Evolutionary conservation across 1,140 invertebrate species (phyloP).

Genomic region (Calephelis virginiensis): DNA sequence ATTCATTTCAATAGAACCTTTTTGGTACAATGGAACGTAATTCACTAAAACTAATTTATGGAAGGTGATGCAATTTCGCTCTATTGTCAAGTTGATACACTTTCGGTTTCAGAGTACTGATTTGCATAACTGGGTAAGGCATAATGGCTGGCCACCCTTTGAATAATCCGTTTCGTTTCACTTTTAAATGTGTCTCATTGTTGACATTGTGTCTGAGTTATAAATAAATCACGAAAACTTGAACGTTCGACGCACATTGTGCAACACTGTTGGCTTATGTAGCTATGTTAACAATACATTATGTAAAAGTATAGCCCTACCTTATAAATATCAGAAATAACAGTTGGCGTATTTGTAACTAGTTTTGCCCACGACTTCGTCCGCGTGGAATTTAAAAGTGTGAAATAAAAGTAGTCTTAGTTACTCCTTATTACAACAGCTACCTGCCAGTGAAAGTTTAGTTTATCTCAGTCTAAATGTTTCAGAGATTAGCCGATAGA

Average conservation of each 20-base stretch:
- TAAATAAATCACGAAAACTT: conserved; percentile 74
- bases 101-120: conserved; percentile 75
- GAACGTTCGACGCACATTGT: conserved; percentile 51
- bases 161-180: conserved; percentile 72
- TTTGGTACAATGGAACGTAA: conserved; percentile 54
- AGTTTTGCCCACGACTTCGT: too few species aligned
- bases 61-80: conserved; percentile 55
- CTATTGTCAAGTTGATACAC: conserved; percentile 50
- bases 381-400: too few species aligned
- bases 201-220: conserved; percentile 69
- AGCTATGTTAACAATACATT: conserved; percentile 21
- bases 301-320: too few species aligned
- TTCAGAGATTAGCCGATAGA: too few species aligned
- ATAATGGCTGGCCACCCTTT: conserved; percentile 68
- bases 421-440: too few species aligned
- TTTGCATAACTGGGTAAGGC: conserved; percentile 67
- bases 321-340: too few species aligned
- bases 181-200: conserved; percentile 71
- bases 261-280: conserved; percentile 56
- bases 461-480: too few species aligned
- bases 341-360: too few species aligned
- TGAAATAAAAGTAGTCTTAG: too few species aligned
- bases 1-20: conserved; percentile 32
- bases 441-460: too few species aligned
- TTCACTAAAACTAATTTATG: conserved; percentile 74